Percentiles rank a stretch among this genome's conserved stretches.
Conservation (phyloP, 2,113 vertebrate species). For the Brienomyrus brachyistius region DNA sequence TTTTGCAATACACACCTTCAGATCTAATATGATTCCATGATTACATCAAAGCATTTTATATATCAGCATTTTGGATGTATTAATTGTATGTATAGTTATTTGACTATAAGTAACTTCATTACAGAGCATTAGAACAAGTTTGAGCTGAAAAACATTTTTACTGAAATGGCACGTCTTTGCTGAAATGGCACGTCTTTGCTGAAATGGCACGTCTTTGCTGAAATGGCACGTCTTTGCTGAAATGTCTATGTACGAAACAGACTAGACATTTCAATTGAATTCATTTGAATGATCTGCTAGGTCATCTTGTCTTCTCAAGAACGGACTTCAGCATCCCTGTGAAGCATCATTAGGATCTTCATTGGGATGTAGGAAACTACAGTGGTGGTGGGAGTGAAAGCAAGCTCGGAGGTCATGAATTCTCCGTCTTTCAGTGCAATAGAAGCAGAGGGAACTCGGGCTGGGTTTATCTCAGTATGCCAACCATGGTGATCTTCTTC, state of each 20-base stretch:
- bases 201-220: background rate
- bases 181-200: background rate
- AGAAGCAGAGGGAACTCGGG: background rate
- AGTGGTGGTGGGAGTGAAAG: background rate
- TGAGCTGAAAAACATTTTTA: background rate
- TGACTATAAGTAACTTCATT: background rate
- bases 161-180: too few relatives aligned
- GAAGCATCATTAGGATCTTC: background rate
- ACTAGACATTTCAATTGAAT: background rate
- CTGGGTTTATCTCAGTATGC: background rate
- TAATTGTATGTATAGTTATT: background rate
- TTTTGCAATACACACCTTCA: background rate
- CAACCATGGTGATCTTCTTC: background rate
- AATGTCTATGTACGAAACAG: background rate
- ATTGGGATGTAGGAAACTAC: background rate
- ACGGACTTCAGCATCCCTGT: background rate
- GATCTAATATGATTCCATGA: background rate
- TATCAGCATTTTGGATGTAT: background rate
- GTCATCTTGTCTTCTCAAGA: background rate
- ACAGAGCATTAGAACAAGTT: background rate
- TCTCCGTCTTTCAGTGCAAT: background rate
- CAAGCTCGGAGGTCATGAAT: background rate
- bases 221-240: too few relatives aligned
- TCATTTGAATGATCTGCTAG: background rate
- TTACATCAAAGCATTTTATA: background rate